Conservation (phyloP, 2,888 invertebrate species). For the Drosophila affinis region DNA sequence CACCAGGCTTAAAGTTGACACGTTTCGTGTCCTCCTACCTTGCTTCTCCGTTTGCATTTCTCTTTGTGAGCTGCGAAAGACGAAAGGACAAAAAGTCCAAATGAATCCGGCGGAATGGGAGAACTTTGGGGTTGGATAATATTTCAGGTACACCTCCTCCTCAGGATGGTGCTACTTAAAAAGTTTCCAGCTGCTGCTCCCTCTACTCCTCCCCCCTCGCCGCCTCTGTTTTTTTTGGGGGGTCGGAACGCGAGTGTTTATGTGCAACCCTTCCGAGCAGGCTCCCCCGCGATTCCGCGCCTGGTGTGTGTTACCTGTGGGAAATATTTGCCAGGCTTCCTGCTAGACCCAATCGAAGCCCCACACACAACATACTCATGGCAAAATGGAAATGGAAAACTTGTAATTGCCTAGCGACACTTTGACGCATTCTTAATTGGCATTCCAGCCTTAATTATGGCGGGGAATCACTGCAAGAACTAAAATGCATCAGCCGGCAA, state of each 20-base stretch:
- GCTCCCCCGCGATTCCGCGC: neutral
- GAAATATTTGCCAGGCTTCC: constrained; percentile 57
- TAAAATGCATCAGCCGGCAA: constrained; percentile 41
- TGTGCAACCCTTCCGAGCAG: constrained; percentile 48
- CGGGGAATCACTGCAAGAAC: constrained; percentile 35
- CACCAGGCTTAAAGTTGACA: constrained; percentile 67
- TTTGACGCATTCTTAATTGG: constrained; percentile 63
- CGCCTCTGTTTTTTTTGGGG: neutral
- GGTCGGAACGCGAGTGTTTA: constrained; percentile 59
- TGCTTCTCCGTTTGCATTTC: constrained; percentile 38
- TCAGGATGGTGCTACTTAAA: constrained; percentile 65
- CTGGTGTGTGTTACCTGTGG: constrained; percentile 55
- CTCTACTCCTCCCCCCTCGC: neutral
- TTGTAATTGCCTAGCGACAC: constrained; percentile 43
- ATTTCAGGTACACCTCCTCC: constrained; percentile 53
- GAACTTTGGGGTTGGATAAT: constrained; percentile 50
- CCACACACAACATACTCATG: constrained; percentile 16
- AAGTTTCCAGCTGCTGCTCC: constrained; percentile 47
- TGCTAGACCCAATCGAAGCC: constrained; percentile 27
- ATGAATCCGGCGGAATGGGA: constrained; percentile 29
- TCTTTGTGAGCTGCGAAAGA: constrained; percentile 14
- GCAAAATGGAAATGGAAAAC: constrained; percentile 33
- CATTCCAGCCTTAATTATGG: constrained; percentile 56
- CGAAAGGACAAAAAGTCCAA: constrained; percentile 4
- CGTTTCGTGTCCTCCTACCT: constrained; percentile 36